Evolutionary conservation across 1,140 invertebrate genomes (phyloP).

Genomic region (Drosophila pectinifera): DNA sequence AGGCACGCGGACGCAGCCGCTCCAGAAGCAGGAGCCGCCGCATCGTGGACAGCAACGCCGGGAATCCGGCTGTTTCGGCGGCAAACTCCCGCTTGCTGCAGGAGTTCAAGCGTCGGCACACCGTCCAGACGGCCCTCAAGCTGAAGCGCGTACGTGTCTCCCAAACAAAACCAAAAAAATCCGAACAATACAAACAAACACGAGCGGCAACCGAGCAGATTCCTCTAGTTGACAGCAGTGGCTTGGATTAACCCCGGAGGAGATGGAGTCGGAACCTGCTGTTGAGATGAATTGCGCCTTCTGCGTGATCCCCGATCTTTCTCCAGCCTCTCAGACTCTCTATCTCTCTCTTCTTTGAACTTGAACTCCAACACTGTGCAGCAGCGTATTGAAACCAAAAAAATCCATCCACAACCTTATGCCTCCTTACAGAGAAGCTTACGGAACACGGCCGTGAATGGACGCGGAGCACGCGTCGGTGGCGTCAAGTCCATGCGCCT

Average conservation of each 20-base stretch:
- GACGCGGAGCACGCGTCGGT: conserved; percentile 53
- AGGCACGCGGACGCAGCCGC: conserved; percentile 58
- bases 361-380: conserved; percentile 41
- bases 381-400: conserved; percentile 53
- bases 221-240: conserved; percentile 30
- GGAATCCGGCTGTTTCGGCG: conserved; percentile 46
- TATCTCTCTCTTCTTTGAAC: conserved; percentile 51
- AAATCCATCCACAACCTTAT: conserved; percentile 77
- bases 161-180: conserved; percentile 51
- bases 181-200: conserved; percentile 30
- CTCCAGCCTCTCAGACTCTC: conserved; percentile 53
- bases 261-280: conserved; percentile 30
- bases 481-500: conserved; percentile 71
- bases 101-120: conserved; percentile 79
- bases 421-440: conserved; percentile 85
- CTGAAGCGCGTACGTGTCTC: conserved; percentile 82
- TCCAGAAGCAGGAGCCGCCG: conserved; percentile 65
- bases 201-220: conserved; percentile 28
- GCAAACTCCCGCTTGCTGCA: conserved; percentile 76
- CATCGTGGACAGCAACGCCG: conserved; percentile 47
- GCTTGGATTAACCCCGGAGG: conserved; percentile 24
- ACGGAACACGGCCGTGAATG: conserved; percentile 57
- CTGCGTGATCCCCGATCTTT: conserved; percentile 34
- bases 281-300: conserved; percentile 37
- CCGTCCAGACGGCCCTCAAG: conserved; percentile 80